Conservation (phyloP, 64 coral and sea anemone species). For the Catalaphyllia jardinei region DNA sequence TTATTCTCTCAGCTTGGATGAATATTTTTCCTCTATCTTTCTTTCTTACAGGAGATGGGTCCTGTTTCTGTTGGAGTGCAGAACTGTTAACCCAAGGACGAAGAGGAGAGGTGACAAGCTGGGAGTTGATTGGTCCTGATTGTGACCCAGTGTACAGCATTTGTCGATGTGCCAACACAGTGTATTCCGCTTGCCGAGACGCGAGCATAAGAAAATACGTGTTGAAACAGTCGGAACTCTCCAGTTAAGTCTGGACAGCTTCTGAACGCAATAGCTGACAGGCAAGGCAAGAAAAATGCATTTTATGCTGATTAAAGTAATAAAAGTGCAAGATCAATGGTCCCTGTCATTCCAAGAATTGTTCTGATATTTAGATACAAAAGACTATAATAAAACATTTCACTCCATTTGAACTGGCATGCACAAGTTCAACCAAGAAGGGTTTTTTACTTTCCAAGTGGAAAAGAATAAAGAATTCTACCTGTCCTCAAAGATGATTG, state of each 20-base stretch:
- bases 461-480: no score
- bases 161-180: conserved; percentile 45
- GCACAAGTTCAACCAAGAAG: no score
- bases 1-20: no score
- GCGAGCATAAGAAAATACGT: conserved; percentile 87
- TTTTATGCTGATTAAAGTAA: no score
- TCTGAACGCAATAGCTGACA: not conserved
- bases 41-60: conserved; percentile 75
- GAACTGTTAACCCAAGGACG: conserved; percentile 16
- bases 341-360: no score
- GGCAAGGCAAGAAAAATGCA: no score
- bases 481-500: no score
- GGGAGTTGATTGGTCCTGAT: conserved; percentile 87
- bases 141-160: conserved; percentile 90
- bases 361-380: no score
- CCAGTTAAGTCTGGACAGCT: not conserved
- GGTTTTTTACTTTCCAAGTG: no score
- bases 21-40: not conserved
- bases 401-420: no score
- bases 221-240: conserved; percentile 18
- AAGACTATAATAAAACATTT: no score
- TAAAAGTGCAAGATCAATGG: no score
- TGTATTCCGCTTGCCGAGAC: conserved; percentile 93
- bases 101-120: conserved; percentile 32
- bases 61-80: conserved; percentile 75